Conservation (phyloP, 2,888 invertebrate genomes). For the Lysandra coridon region DNA sequence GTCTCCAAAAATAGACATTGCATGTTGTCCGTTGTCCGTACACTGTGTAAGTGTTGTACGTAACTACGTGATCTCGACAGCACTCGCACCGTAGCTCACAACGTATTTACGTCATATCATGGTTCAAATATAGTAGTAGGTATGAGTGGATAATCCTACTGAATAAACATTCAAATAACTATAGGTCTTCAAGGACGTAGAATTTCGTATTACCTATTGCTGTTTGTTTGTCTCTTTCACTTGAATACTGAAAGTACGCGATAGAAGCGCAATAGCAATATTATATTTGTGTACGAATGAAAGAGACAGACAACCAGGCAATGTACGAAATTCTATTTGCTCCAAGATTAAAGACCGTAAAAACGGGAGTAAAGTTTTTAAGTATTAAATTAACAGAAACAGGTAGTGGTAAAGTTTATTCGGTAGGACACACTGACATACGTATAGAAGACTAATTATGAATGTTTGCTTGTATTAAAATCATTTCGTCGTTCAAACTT, state of each 20-base stretch:
- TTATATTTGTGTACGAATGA: background rate
- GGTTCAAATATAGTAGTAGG: background rate
- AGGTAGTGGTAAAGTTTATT: background rate
- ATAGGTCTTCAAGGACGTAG: background rate
- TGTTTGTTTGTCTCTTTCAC: background rate
- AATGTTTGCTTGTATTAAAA: slow-evolving; percentile 30
- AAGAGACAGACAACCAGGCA: background rate
- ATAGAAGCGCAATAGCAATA: background rate
- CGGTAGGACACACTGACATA: slow-evolving; percentile 13
- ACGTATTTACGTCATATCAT: background rate
- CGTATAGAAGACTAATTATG: slow-evolving; percentile 23
- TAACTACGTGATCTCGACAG: background rate
- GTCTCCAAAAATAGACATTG: slow-evolving; percentile 50
- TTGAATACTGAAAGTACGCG: background rate
- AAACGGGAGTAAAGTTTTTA: too few species aligned
- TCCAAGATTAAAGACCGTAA: too few species aligned
- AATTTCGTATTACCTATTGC: background rate
- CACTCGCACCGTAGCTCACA: slow-evolving; percentile 12
- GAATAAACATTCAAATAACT: background rate
- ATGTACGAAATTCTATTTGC: too few species aligned
- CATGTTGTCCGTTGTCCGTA: slow-evolving; percentile 62
- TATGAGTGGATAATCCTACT: background rate
- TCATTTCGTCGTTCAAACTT: background rate
- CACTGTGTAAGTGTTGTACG: slow-evolving; percentile 37
- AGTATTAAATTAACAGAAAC: too few species aligned